Evolutionary conservation across 37 sponge, comb jelly and placozoan species (phyloP).

Genomic region (Theonella swinhoei): DNA sequence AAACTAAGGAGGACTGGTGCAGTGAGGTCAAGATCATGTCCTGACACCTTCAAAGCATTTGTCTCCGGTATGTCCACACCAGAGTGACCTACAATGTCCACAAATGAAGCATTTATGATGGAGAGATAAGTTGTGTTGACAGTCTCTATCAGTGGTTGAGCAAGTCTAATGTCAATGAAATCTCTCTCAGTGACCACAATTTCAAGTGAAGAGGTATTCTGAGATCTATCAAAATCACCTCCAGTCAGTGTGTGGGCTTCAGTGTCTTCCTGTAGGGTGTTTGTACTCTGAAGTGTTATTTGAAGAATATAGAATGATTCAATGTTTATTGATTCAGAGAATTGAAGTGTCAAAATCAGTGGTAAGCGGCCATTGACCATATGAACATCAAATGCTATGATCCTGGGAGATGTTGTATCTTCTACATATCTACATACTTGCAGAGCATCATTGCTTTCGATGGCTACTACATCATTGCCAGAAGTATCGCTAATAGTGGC

Average conservation of each 20-base stretch:
- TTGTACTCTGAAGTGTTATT: slow-evolving; percentile 73
- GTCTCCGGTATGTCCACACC: slow-evolving; percentile 43
- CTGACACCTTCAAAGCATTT: slow-evolving; percentile 55
- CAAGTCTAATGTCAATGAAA: slow-evolving; percentile 67
- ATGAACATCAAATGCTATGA: slow-evolving; percentile 50
- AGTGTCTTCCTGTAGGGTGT: neutral
- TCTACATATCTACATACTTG: slow-evolving; percentile 37
- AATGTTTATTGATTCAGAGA: slow-evolving; percentile 71
- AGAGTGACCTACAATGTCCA: slow-evolving; percentile 71
- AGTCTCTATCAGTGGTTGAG: slow-evolving; percentile 61
- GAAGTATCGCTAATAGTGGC: slow-evolving; percentile 65
- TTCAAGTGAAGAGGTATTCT: slow-evolving; percentile 37
- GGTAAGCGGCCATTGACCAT: slow-evolving; percentile 68
- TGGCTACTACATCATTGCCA: slow-evolving; percentile 42
- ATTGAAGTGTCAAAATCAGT: slow-evolving; percentile 63
- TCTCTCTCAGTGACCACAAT: slow-evolving; percentile 74
- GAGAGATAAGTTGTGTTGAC: slow-evolving; percentile 72
- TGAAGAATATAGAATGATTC: slow-evolving; percentile 52
- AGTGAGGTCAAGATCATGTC: slow-evolving; percentile 30
- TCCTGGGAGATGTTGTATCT: slow-evolving; percentile 47
- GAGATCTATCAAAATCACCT: slow-evolving; percentile 26
- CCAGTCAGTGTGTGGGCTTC: slow-evolving; percentile 62
- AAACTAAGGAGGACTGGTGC: slow-evolving; percentile 61
- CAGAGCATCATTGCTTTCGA: slow-evolving; percentile 13
- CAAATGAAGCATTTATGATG: slow-evolving; percentile 49